phyloP scores from a whole-genome alignment of 1,140 invertebrate species.

The Drosophila guanche region DNA sequence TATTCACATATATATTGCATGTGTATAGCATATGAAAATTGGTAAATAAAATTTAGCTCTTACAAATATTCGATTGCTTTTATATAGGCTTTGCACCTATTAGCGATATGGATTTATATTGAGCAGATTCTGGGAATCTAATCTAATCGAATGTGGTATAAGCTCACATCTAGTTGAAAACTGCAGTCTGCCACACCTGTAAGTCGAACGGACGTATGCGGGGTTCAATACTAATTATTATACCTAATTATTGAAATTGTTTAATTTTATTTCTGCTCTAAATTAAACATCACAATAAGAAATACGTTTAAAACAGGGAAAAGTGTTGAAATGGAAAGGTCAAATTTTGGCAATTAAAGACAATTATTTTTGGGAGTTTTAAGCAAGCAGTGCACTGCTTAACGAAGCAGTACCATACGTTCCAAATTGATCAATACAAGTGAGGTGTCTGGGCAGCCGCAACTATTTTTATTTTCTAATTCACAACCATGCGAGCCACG shows the following conservation, averaged over 20 bases:
- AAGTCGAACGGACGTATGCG: background rate
- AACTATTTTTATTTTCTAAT: slow-evolving; percentile 9
- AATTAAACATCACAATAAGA: no score
- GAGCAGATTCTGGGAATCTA: slow-evolving; percentile 5
- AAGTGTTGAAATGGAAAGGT: no score
- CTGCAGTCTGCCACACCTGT: slow-evolving; percentile 5
- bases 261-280: no score
- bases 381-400: no score
- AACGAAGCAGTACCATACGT: no score
- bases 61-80: background rate
- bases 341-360: no score
- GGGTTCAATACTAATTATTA: no score
- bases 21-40: slow-evolving; percentile 1
- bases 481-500: slow-evolving; percentile 1
- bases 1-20: slow-evolving; percentile 14
- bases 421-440: no score
- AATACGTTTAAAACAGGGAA: no score
- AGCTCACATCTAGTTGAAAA: background rate
- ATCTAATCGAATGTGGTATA: slow-evolving; percentile 28
- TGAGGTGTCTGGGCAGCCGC: no score
- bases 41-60: background rate
- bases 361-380: no score
- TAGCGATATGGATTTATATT: background rate
- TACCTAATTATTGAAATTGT: no score
- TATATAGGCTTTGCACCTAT: background rate